Conservation (phyloP, 1,140 invertebrate species). For the Platorchestia sp. region DNA sequence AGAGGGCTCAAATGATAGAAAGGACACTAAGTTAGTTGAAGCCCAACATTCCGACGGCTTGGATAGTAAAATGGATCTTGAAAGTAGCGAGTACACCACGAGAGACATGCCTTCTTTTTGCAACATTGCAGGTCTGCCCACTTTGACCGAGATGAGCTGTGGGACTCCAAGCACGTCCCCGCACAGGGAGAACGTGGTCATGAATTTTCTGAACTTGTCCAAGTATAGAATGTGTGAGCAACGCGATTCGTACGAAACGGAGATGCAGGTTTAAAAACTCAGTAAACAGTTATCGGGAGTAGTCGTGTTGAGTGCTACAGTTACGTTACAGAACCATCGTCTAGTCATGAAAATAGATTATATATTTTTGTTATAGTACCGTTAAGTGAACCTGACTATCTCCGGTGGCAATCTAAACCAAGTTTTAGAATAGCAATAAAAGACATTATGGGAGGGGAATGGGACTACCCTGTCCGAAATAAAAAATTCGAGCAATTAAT, state of each 20-base stretch:
- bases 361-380: neutral
- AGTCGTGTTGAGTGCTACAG: neutral
- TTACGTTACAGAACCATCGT: neutral
- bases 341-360: neutral
- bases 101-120: neutral
- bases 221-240: constrained; percentile 23
- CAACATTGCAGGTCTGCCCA: neutral
- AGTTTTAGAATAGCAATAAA: neutral
- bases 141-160: neutral
- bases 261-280: neutral
- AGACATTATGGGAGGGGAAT: neutral
- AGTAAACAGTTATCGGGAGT: neutral
- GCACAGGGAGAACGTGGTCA: neutral
- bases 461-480: neutral
- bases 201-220: constrained; percentile 25
- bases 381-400: neutral
- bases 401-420: neutral
- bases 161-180: constrained; percentile 1
- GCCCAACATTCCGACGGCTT: neutral
- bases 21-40: neutral
- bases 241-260: neutral
- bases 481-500: neutral
- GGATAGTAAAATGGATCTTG: neutral
- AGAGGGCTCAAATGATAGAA: neutral
- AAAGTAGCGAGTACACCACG: neutral